A percentile compares a stretch with the other conserved stretches of the same genome.
Conservation (phyloP, 2,797 vertebrate genomes). For the Characodon lateralis region DNA sequence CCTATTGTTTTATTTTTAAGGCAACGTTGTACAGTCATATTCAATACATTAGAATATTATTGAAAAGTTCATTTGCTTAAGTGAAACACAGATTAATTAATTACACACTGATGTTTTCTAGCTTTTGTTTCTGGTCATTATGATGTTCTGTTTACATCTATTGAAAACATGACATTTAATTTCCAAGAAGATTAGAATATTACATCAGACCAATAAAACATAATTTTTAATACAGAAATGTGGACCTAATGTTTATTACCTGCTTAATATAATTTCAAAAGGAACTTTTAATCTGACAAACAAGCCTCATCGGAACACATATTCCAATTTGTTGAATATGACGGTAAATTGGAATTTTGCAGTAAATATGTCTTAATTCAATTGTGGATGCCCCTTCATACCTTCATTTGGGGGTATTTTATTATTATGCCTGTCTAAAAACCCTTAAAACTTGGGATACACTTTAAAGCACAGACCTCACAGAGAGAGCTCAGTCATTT, state of each 20-base stretch:
- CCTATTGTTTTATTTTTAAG: neutral
- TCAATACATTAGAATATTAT: neutral
- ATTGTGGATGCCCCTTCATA: neutral
- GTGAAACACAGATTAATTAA: neutral
- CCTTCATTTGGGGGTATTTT: conserved; percentile 14
- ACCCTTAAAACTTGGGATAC: conserved; percentile 34
- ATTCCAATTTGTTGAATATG: neutral
- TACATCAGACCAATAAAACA: neutral
- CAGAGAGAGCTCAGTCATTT: conserved; percentile 38
- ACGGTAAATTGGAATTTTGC: neutral
- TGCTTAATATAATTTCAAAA: neutral
- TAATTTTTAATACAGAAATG: neutral
- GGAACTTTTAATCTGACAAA: neutral
- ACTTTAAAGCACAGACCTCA: conserved; percentile 52
- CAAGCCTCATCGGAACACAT: neutral
- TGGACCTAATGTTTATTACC: neutral
- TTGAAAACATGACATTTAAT: neutral
- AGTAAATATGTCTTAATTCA: neutral
- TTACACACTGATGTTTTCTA: neutral
- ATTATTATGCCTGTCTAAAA: conserved; percentile 39
- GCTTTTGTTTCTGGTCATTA: neutral
- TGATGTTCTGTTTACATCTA: neutral
- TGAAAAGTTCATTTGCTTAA: neutral
- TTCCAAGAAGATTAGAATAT: neutral
- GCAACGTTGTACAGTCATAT: neutral